phyloP scores from a whole-genome alignment of 2,888 invertebrate genomes.

The Uropetala carovei region DNA sequence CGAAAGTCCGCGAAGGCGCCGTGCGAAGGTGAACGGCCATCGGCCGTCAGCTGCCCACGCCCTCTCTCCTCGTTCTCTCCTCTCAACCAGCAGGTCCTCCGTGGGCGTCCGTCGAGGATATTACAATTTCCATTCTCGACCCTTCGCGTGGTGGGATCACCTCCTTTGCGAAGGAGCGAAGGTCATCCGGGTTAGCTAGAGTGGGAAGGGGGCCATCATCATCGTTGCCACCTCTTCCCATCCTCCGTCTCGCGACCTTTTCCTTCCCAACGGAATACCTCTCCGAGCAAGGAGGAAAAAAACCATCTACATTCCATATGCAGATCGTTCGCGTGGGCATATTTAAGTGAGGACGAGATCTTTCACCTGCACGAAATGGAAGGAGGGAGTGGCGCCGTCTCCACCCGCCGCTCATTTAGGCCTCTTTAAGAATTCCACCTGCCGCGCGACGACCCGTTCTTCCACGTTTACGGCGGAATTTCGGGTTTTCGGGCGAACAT shows the following conservation, averaged over 20 bases:
- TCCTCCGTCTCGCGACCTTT: background rate
- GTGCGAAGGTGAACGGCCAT: conserved; percentile 53
- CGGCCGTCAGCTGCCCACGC: conserved; percentile 54
- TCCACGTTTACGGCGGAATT: background rate
- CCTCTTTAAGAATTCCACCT: conserved; percentile 27
- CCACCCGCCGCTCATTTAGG: background rate
- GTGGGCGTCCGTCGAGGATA: conserved; percentile 27
- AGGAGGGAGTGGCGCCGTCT: background rate
- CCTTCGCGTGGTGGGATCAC: background rate
- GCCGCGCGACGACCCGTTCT: background rate
- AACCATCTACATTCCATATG: conserved; percentile 45
- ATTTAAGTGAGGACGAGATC: conserved; percentile 13
- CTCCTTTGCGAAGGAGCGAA: conserved; percentile 1
- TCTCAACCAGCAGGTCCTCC: background rate
- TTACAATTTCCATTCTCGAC: conserved; percentile 20
- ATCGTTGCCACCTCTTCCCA: background rate
- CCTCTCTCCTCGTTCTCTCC: background rate
- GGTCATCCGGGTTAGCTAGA: conserved; percentile 15
- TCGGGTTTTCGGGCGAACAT: background rate
- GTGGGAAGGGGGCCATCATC: background rate
- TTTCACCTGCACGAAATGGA: background rate
- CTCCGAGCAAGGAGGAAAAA: background rate
- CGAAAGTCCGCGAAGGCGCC: conserved; percentile 24
- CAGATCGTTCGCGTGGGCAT: conserved; percentile 34
- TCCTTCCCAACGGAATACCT: background rate